A percentile compares a stretch with the other conserved stretches of the same genome.
Conservation (phyloP, 2,113 vertebrate genomes). For the Jacana jacana region DNA sequence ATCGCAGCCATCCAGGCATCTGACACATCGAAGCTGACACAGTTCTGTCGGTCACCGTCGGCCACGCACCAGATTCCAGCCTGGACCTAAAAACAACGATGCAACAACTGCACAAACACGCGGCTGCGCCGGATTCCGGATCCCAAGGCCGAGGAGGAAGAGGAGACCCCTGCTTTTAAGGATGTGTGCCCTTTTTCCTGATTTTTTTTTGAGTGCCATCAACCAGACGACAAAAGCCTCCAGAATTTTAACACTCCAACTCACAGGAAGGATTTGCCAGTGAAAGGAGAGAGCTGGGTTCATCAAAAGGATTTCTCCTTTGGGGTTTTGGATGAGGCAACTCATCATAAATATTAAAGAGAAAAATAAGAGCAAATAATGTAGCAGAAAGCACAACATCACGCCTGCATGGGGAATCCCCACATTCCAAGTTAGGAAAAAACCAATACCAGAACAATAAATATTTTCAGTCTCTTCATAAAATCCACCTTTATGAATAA, state of each 20-base stretch:
- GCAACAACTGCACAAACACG: constrained; percentile 72
- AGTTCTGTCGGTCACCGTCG: constrained; percentile 48
- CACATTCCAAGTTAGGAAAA: background rate
- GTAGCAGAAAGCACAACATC: background rate
- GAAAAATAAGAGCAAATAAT: background rate
- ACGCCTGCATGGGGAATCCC: background rate
- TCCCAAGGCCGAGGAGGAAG: background rate
- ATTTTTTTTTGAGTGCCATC: background rate
- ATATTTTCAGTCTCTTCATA: background rate
- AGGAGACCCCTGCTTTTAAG: background rate
- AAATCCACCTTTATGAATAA: constrained; percentile 34
- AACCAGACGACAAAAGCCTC: background rate
- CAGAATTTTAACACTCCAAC: background rate
- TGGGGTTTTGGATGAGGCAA: background rate
- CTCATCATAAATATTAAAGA: background rate
- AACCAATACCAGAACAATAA: background rate
- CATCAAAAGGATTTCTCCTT: constrained; percentile 22
- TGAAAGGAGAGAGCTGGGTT: background rate
- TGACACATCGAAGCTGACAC: constrained; percentile 61
- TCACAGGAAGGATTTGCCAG: background rate
- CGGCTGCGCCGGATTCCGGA: background rate
- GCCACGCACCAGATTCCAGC: constrained; percentile 58
- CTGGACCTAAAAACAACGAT: constrained; percentile 65
- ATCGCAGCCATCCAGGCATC: constrained; percentile 40
- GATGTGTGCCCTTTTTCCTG: constrained; percentile 9